Conservation (phyloP, 2,888 invertebrate species). For the Hydrotaea diabolus region DNA sequence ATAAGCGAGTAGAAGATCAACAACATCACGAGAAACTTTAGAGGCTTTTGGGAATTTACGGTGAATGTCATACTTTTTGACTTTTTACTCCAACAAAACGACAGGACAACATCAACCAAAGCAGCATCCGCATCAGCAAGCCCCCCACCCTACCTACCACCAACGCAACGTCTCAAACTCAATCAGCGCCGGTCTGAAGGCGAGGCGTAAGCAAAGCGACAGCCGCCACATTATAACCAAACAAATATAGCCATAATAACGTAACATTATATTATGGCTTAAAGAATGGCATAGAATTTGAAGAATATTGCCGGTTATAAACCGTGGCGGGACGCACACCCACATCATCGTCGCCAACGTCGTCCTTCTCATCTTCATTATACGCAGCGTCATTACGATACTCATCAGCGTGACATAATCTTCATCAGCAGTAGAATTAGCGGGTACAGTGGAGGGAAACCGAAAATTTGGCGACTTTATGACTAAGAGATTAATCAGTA, state of each 20-base stretch:
- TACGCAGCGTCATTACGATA: constrained; percentile 2
- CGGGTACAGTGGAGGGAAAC: not conserved
- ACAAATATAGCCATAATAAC: constrained; percentile 37
- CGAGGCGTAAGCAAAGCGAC: not conserved
- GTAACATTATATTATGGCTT: constrained; percentile 36
- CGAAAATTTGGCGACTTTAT: too few species aligned
- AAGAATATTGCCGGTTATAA: constrained; percentile 10
- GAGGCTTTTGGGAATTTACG: constrained; percentile 38
- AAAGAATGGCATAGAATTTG: constrained; percentile 23
- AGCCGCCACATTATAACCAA: constrained; percentile 15
- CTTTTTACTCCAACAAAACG: constrained; percentile 14
- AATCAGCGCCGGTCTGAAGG: not conserved
- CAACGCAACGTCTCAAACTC: constrained; percentile 26
- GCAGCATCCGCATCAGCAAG: not conserved
- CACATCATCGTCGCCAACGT: not conserved
- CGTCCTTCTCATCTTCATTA: not conserved
- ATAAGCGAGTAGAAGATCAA: not conserved
- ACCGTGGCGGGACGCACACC: not conserved
- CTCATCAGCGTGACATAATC: constrained; percentile 6
- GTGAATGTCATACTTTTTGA: constrained; percentile 44
- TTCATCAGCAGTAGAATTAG: not conserved
- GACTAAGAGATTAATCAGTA: too few species aligned
- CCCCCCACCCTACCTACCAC: not conserved
- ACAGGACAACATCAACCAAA: constrained; percentile 13
- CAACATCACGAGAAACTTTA: not conserved